phyloP scores from a whole-genome alignment of 2,113 vertebrate species.

The Mugil cephalus region DNA sequence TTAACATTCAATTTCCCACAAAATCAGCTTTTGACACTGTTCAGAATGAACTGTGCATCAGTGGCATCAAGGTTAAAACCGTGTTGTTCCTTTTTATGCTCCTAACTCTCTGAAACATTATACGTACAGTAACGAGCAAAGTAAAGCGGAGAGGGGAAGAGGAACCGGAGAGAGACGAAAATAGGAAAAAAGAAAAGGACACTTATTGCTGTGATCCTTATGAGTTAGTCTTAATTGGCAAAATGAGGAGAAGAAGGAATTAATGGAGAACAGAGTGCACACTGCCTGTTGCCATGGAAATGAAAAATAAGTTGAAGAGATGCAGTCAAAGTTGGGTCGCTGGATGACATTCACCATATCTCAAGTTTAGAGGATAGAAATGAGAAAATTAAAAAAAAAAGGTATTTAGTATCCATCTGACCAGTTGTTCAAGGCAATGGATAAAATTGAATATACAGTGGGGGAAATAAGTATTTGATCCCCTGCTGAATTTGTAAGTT shows the following conservation, averaged over 20 bases:
- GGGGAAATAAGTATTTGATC: too few species aligned
- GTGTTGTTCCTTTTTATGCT: slow-evolving; percentile 72
- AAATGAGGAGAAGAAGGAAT: slow-evolving; percentile 68
- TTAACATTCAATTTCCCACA: slow-evolving; percentile 68
- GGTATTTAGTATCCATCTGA: not conserved
- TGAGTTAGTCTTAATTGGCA: slow-evolving; percentile 74
- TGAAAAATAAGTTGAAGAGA: slow-evolving; percentile 48
- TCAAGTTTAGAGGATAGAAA: not conserved
- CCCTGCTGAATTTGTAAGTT: too few species aligned
- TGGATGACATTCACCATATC: slow-evolving; percentile 28
- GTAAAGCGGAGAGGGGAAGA: slow-evolving; percentile 35
- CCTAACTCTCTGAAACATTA: slow-evolving; percentile 35
- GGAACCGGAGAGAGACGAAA: slow-evolving; percentile 47
- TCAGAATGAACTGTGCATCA: slow-evolving; percentile 53
- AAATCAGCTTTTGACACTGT: slow-evolving; percentile 67
- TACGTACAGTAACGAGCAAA: slow-evolving; percentile 61
- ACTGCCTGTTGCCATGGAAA: slow-evolving; percentile 71
- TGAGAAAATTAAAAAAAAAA: not conserved
- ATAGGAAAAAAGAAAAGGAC: slow-evolving; percentile 57
- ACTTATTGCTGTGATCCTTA: slow-evolving; percentile 72
- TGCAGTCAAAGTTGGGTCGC: slow-evolving; percentile 31
- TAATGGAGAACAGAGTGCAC: slow-evolving; percentile 49
- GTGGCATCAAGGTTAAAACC: slow-evolving; percentile 66
- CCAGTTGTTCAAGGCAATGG: not conserved
- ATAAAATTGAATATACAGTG: too few species aligned